Base-by-base conservation (phyloP, 2,113 vertebrate genomes). In the Stigmatopora argus region DNA sequence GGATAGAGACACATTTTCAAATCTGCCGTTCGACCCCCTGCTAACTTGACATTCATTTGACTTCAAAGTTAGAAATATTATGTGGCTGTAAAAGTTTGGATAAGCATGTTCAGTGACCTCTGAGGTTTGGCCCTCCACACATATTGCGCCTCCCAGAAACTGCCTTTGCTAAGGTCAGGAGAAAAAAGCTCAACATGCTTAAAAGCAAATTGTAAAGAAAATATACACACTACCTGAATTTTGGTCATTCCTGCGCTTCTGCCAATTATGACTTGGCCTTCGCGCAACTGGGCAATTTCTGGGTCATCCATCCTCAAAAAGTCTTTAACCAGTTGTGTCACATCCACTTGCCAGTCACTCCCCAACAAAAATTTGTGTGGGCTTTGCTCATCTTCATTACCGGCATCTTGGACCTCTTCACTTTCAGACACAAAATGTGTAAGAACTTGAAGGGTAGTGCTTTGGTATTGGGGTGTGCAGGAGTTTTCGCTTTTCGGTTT, bases 381-480 rank as follows among this genome's bases (percentile, higher is more conserved):
- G 0, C 89, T 92, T 76, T 85, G 88, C 78, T 15, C 66, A 0
- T 82, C 87, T 9, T 91, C 90, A 0, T 90, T 81, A 1, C 84
- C 63, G 2, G 46, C 52, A 9, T 74, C 81, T 74, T 31, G 61
- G 0, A 44, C 66, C 21, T 80, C 80, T 21, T 64, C 73, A 0
- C 8, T 15, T 8, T 96, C 93, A 0, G 94, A 90, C 67, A 96
- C 92, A 7, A 99, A 98, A 73, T 95, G 93, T 0, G 96, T 95
- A 34, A 99, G 92, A 53, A 99, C 93, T 0, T 93, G 89, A 58
- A 98, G 89, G 3, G 83, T 91, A 87, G 95, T 93, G 13, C 91
- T 95, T 82, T 99, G 96, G 86, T 96, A 99, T 88, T 96, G 95
- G 35, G 95, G 88, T 2, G 86, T 83, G 7, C 97, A 98, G 23